Percentiles rank a stretch among this genome's conserved stretches.
Evolutionary conservation across 1,140 invertebrate genomes (phyloP).

Genomic region (Cherax destructor): DNA sequence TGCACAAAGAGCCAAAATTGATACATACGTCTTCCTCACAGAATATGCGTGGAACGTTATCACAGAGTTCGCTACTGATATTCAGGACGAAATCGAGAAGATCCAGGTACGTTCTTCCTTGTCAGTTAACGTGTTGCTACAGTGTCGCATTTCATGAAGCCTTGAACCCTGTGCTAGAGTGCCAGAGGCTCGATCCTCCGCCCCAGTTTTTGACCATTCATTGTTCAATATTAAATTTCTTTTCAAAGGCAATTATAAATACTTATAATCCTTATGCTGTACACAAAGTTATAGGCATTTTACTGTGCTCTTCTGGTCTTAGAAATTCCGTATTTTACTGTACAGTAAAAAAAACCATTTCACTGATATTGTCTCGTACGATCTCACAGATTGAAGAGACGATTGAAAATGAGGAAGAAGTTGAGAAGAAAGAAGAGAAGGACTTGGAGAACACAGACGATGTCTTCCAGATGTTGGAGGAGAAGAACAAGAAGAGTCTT

Average conservation of each 20-base stretch:
- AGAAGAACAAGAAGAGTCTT: conserved; percentile 82
- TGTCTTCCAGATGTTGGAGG: conserved; percentile 74
- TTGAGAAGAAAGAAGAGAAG: conserved; percentile 70
- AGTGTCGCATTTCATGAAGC: not conserved
- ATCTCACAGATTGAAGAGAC: conserved; percentile 60
- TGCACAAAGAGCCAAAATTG: too few species aligned
- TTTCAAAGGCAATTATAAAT: too few species aligned
- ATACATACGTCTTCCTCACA: conserved; percentile 74
- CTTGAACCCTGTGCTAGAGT: not conserved
- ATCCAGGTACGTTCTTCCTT: not conserved
- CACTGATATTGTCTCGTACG: not conserved
- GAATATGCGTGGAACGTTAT: conserved; percentile 94
- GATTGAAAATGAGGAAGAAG: conserved; percentile 33
- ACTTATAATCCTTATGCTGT: too few species aligned
- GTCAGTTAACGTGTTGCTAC: not conserved
- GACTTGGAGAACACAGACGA: conserved; percentile 74
- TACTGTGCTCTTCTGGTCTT: too few species aligned
- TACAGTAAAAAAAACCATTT: too few species aligned
- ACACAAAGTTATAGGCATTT: too few species aligned
- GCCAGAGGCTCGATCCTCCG: too few species aligned
- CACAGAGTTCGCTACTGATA: conserved; percentile 87
- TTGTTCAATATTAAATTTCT: too few species aligned
- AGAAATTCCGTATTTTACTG: too few species aligned
- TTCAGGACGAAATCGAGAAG: conserved; percentile 79
- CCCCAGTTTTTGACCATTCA: too few species aligned